Base-by-base conservation (phyloP, 23 tunicate species). In the Ciona savignyi region DNA sequence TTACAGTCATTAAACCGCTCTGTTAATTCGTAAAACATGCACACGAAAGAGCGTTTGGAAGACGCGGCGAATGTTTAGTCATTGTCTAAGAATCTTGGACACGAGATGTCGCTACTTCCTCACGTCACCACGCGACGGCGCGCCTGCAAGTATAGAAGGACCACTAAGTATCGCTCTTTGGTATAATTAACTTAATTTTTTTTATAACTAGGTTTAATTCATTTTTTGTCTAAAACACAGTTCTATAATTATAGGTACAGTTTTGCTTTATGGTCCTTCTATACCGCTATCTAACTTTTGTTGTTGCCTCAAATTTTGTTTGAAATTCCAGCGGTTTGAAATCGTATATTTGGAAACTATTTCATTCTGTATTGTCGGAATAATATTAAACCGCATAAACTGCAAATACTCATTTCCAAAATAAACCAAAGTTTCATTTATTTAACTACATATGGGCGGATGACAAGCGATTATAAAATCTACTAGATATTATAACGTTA, bases 81-180 rank as follows among this genome's bases (percentile, higher is more conserved):
- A 42, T 42, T 42, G 56, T 42, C 56, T 42, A 42, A 6, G 15
- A 6, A 42, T 42, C 56, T 42, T 42, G 56, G 56, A 6, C 56
- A 42, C 56, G 56, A 42, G 56, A 63, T 23, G 67, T 63, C 27
- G 32, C 34, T 72, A 72, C 49, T 72, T 72, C 76, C 65, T 72
- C 64, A 51, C 76, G 35, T 72, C 76, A 49, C 76, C 76, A 33
- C 76, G 76, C 26, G 27, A 23, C 76, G 76, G 32, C 23, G 76
- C 19, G 63, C 64, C 76, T 72, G 64, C 27, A 72, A 42, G 9
- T 42, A 70, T 32, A 31, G 32, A 72, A 72, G 35, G 64, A 33
- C 33, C 3, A 49, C 63, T 21, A 72, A 9, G 61, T 49, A 11
- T 69, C 21, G 48, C 2, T 26, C 1, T 66, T 29, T 23, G 26